Percentiles rank a stretch among this genome's conserved stretches.
These are phyloP conservation scores for Cerastoderma edule DNA, from an alignment of 2,888 invertebrate species.

Conservation along the genomic window DNA sequence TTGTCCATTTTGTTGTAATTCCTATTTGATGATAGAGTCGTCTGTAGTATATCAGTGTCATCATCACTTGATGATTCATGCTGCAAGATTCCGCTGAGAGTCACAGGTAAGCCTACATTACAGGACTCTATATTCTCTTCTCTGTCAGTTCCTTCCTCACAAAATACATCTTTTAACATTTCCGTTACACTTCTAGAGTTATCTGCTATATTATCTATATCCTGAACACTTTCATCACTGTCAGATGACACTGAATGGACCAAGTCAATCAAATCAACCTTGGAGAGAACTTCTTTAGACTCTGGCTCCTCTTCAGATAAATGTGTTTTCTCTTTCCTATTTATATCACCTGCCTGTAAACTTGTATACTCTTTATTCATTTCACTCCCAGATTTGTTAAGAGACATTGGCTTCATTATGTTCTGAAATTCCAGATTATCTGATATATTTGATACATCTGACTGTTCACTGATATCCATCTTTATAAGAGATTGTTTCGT, in stretches of 20 bases:
- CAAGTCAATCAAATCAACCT: constrained; percentile 3
- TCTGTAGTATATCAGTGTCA: constrained; percentile 16
- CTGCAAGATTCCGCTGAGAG: not conserved
- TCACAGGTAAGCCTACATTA: not conserved
- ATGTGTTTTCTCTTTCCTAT: not conserved
- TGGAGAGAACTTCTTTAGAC: not conserved
- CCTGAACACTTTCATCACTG: constrained; percentile 38
- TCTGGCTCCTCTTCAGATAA: not conserved
- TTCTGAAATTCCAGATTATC: not conserved
- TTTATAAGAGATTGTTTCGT: not conserved
- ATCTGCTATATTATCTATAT: constrained; percentile 33
- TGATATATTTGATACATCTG: not conserved
- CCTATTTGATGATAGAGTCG: not conserved
- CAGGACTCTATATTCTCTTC: not conserved
- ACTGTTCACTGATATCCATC: not conserved
- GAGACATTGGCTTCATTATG: not conserved
- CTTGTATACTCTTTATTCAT: not conserved
- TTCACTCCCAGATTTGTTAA: not conserved
- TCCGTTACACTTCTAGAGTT: constrained; percentile 40
- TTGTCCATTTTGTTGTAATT: not conserved
- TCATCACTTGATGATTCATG: not conserved
- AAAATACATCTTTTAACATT: constrained; percentile 50
- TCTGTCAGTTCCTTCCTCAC: constrained; percentile 11
- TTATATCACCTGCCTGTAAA: not conserved
- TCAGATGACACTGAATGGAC: not conserved